Evolutionary conservation across 2,113 vertebrate genomes (phyloP).

Genomic region (Burhinus oedicnemus): DNA sequence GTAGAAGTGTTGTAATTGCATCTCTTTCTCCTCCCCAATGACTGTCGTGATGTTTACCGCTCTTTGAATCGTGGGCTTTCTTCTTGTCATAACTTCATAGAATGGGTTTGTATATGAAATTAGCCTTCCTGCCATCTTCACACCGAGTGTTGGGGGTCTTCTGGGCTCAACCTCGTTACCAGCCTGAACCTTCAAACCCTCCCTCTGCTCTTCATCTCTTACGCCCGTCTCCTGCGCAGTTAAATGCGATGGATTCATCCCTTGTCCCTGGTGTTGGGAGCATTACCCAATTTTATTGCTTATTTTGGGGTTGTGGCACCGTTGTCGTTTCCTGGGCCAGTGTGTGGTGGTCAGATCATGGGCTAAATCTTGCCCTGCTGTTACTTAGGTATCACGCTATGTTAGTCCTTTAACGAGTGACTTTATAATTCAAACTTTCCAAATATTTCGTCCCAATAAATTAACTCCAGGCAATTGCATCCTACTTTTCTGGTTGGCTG

Average conservation of each 20-base stretch:
- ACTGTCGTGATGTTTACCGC: fast-evolving
- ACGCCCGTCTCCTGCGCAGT: no score
- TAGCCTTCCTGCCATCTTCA: background rate
- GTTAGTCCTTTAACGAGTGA: background rate
- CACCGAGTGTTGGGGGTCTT: background rate
- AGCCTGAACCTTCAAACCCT: background rate
- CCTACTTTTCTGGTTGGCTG: background rate
- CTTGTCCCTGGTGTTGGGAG: fast-evolving
- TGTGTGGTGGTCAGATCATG: background rate
- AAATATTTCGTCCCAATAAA: background rate
- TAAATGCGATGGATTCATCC: background rate
- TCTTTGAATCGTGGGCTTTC: background rate
- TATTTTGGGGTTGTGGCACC: background rate
- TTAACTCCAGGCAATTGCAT: background rate
- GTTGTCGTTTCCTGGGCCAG: no score
- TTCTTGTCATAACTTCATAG: background rate
- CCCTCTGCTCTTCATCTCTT: background rate
- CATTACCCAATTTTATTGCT: background rate
- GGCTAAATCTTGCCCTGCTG: background rate
- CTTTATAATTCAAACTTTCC: background rate
- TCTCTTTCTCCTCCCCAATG: background rate
- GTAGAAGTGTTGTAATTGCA: no score
- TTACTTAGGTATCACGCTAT: background rate
- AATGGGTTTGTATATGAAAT: no score
- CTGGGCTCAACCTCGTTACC: background rate